phyloP scores from a whole-genome alignment of 2,888 invertebrate genomes.

The Cheiracanthium punctorium region DNA sequence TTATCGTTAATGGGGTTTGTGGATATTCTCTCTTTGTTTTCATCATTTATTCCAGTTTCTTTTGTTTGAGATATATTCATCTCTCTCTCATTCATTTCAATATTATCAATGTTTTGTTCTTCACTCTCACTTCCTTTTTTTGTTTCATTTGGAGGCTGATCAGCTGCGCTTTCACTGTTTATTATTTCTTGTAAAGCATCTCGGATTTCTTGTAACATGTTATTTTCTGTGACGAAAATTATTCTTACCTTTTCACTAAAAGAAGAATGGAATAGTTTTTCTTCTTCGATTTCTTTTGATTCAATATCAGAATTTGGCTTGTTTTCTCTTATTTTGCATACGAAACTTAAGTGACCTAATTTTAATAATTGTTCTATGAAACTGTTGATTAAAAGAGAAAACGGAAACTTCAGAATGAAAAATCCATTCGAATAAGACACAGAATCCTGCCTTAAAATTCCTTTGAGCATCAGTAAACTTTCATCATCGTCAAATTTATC shows the following conservation, averaged over 20 bases:
- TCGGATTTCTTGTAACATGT: constrained; percentile 40
- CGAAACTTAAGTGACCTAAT: constrained; percentile 45
- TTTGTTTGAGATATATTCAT: not conserved
- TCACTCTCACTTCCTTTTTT: constrained; percentile 22
- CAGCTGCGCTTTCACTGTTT: not conserved
- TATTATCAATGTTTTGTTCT: not conserved
- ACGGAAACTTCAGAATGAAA: constrained; percentile 48
- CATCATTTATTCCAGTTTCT: not conserved
- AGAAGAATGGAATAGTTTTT: constrained; percentile 30
- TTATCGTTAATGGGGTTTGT: not conserved
- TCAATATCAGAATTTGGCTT: constrained; percentile 18
- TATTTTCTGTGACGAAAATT: constrained; percentile 48
- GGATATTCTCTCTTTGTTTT: not conserved
- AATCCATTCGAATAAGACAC: constrained; percentile 61
- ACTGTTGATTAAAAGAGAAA: constrained; percentile 27
- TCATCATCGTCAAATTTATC: constrained; percentile 18
- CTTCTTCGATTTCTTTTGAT: constrained; percentile 3
- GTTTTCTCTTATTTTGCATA: constrained; percentile 50
- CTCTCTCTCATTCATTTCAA: not conserved
- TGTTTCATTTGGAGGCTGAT: not conserved
- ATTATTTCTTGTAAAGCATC: constrained; percentile 21
- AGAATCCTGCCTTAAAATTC: constrained; percentile 35
- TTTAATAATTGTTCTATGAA: constrained; percentile 26
- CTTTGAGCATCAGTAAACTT: constrained; percentile 22
- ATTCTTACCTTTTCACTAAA: constrained; percentile 43